Base-by-base conservation (phyloP, 92 coral and sea anemone genomes). In the Anthopleura xanthogrammica region DNA sequence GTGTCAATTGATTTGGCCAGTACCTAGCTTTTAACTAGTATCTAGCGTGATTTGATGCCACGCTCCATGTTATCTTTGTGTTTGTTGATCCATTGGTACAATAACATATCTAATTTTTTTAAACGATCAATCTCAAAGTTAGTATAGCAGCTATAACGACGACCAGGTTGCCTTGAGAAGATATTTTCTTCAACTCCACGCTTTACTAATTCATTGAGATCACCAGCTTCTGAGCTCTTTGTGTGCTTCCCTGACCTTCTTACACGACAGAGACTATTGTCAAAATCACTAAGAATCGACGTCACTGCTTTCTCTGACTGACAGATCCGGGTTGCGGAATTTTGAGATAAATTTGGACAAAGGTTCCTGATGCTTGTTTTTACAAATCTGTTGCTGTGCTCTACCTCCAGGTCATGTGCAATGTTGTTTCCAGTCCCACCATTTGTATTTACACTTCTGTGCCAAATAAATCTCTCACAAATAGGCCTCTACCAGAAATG, bases 231-330 rank as follows among this genome's bases (percentile, higher is more conserved):
- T 48, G 79, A 83, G 46, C 52, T 80, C 22, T 70, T 46, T 24
- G 93, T 70, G 80, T 90, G 93, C 77, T 83, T 86, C 56, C 93
- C 93, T 29, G 93, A 87, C 66, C 83, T 83, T 39, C 19, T 57
- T 8, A 39, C n/a, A 50, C 42, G 66, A 48, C 79, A 56, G 13
- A 90, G 60, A 79, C 75, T 86, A 56, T 79, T 60, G 73, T 87
- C 89, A 64, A 90, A 9, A 16, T 29, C 42, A 52, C 84, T 64
- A 56, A 78, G 39, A 16, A 90, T 39, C 22, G 42, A 60, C 81
- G 87, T 84, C 41, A 64, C 23, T 56, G 79, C 77, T 74, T 78
- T 87, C 73, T 90, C 94, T 70, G 94, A 77, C 55, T 83, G 79
- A 84, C 94, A 87, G 76, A 87, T 87, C 48, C 85, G 54, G 7